Conservation (phyloP, 2,113 vertebrate genomes). For the Dendropsophus ebraccatus region DNA sequence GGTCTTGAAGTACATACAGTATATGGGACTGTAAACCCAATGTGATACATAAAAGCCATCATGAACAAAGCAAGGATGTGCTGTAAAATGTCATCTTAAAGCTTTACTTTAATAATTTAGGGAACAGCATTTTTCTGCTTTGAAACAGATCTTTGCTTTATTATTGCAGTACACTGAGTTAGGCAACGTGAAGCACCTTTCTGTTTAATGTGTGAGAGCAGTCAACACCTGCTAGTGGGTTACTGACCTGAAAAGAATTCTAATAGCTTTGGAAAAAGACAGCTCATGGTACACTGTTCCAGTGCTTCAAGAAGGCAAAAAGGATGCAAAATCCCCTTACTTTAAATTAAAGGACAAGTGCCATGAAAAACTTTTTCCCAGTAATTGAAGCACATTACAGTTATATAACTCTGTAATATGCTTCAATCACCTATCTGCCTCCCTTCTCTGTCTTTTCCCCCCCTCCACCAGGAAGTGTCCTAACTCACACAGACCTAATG, state of each 20-base stretch:
- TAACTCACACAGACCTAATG: no score
- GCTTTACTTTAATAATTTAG: not conserved
- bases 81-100: not conserved
- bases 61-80: no score
- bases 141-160: slow-evolving; percentile 2
- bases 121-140: not conserved
- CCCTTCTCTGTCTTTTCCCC: no score
- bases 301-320: slow-evolving; percentile 19
- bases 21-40: not conserved
- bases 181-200: not conserved
- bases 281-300: not conserved
- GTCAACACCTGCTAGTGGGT: slow-evolving; percentile 14
- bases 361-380: no score
- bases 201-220: not conserved
- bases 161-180: not conserved
- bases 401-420: no score
- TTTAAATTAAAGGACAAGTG: not conserved
- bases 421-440: no score
- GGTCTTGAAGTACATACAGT: not conserved
- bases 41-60: not conserved
- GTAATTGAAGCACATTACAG: no score
- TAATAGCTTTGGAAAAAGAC: slow-evolving; percentile 35
- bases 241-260: slow-evolving; percentile 28
- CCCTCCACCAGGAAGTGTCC: no score
- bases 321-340: not conserved